phyloP scores from a whole-genome alignment of 2,888 invertebrate species.

The Diadegma fenestrale region DNA sequence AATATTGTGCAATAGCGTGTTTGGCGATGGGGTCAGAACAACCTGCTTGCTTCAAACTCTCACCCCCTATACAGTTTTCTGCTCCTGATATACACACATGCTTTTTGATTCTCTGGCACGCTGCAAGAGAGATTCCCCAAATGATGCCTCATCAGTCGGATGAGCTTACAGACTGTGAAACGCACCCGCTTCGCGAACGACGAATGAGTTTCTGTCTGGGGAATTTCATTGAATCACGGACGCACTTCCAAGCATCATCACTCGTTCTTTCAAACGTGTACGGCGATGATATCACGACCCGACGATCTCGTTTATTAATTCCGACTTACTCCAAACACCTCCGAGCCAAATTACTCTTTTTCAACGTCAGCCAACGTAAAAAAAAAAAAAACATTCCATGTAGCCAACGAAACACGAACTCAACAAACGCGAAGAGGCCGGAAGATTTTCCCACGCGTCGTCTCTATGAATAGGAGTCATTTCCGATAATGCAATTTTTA shows the following conservation, averaged over 20 bases:
- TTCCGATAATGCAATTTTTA: neutral
- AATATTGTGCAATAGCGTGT: conserved; percentile 73
- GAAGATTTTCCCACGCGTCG: neutral
- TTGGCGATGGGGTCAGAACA: conserved; percentile 26
- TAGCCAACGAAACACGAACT: neutral
- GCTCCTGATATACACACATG: conserved; percentile 24
- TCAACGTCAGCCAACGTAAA: neutral
- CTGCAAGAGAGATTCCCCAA: conserved; percentile 55
- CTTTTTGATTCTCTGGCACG: neutral
- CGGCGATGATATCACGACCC: conserved; percentile 29
- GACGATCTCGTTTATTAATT: conserved; percentile 45
- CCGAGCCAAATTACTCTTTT: neutral
- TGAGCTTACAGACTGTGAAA: conserved; percentile 45
- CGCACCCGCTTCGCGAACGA: conserved; percentile 13
- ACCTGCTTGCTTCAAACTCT: neutral
- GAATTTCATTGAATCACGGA: conserved; percentile 61
- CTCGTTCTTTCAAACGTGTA: conserved; percentile 9
- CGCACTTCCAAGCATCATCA: conserved; percentile 4
- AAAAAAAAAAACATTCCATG: neutral
- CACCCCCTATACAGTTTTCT: conserved; percentile 21
- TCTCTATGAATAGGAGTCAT: neutral
- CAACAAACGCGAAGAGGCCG: neutral
- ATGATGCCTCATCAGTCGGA: conserved; percentile 67
- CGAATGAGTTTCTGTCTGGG: conserved; percentile 17
- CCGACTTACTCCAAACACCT: conserved; percentile 18